Base-by-base conservation (phyloP, 2,113 vertebrate genomes). In the Triplophysa siluroides region DNA sequence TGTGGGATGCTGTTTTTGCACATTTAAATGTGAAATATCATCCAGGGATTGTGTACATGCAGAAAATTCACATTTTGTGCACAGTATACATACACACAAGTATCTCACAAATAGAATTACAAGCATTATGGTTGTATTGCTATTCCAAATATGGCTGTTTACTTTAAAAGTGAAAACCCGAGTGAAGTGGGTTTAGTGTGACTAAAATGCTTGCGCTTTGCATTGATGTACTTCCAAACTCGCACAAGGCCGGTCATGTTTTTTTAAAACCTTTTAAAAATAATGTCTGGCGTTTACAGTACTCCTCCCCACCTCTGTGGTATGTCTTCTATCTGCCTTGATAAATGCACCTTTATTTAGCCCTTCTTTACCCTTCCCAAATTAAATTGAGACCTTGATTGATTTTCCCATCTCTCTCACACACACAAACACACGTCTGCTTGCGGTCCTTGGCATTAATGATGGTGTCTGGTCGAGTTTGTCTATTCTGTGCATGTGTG, bases 331-430 rank as follows among this genome's bases (percentile, higher is more conserved):
- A 2, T 72, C 38, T 38, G 23, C 64, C 52, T 68, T 79, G 54
- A 79, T 79, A 52, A 68, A 79, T 79, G 11, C 65, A 23, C 29
- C 81, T 63, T 70, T 67, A 70, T 83, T 78, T 82, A 64, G 74
- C 60, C 67, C 75, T 68, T 82, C 67, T 77, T 78, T 78, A 73
- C 76, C 70, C 75, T 60, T 61, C 24, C 66, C 66, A 75, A 79
- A 79, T 68, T 79, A 79, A 75, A 79, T 75, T 83, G 71, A 83
- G 58, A 79, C 64, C 62, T 38, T 83, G 69, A 72, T 82, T 73
- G 81, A 82, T 82, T 78, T 82, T 72, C 75, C 16, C 38, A 14
- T 73, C 29, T 58, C 29, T 58, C 47, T 56, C 23, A 1, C 4
- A 21, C 54, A n/a, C 8, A 8, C 19, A 58, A 8, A 58, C 19